Evolutionary conservation across 2,888 invertebrate genomes (phyloP), one percentile per base, ranked within the genome.

Genomic region (Lampropteryx suffumata): DNA sequence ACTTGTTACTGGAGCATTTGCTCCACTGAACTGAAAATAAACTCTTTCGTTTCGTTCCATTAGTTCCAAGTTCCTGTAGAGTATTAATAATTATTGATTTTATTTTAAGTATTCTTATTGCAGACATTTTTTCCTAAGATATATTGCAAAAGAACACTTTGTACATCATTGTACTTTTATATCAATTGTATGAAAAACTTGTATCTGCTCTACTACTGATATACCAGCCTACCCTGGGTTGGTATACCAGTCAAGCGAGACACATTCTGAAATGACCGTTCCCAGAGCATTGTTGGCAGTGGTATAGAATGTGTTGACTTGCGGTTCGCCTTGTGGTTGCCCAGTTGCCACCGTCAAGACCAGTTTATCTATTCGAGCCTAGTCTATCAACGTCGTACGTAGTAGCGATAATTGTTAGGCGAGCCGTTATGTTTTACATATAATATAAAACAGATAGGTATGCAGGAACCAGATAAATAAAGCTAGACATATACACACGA

Each of bases 301-400:
- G 59, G 56, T 50, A 39, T 60, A 62, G 66, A 67, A 66, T 65
- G 61, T 52, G 55, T 60, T 57, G 61, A 57, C 61, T 65, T 78
- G 78, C 65, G 73, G 78, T 78, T 78, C 61, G 74, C 79, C 74
- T 78, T 79, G 79, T 64, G 73, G 75, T 66, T 58, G 49, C 48
- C 49, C 50, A 47, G 54, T 55, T 42, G 57, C 50, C 46, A 50
- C 44, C 32, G 40, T 32, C 33, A 47, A 32, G 55, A 57, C 59
- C 51, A 51, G 51, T 60, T 51, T 56, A 44, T 59, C 55, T 59
- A 63, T 42, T 27, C 56, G 36, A 44, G 17, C 9, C 42, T 55
- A 48, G 39, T 53, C n/a, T n/a, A 40, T 28, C 10, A 47, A 48
- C 43, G 44, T 40, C 27, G 44, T 39, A 53, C 27, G 44, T 39